Evolutionary conservation across 2,797 vertebrate species (phyloP), one percentile per base, ranked within the genome.

Genomic region (Coccyzus lansbergi): DNA sequence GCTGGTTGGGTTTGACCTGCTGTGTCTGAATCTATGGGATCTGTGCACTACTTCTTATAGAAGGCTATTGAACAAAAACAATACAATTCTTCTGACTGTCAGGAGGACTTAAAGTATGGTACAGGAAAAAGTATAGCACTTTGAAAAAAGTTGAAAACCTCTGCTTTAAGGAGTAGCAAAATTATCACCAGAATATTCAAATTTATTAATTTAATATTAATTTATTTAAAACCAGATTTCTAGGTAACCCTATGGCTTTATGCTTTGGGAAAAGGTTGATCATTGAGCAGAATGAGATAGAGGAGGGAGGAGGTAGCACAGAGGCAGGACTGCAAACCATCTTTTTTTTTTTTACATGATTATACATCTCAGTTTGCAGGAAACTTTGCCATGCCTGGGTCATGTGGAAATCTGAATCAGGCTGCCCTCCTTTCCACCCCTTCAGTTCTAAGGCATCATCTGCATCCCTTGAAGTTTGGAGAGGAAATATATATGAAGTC

Each of bases 401-500:
- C 65, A 46, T 58, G 20, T 42, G 51, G 64, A 77, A 88, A 85
- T 74, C 71, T 85, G 86, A 89, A 89, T 72, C 42, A 87, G 29
- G 16, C 67, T 90, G 56, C n/a, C 42, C 51, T 94, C 29, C 15
- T 65, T 78, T 87, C 62, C 40, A 72, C 59, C 28, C 81, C 29
- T 86, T 88, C 82, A n/a, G 14, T 80, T 82, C 70, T 89, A 69
- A 88, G 72, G 71, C 83, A 40, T 40, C 55, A 76, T 65, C 53
- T 83, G 62, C 55, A 76, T 81, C 64, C 21, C 82, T 53, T 75
- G 48, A 93, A 91, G 83, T 84, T 33, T 92, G 69, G 55, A 87
- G 62, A 94, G 86, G 93, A 95, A 93, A 92, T 83, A 91, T 44
- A 21, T 58, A 91, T 88, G 89, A 92, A 95, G 29, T 34, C 92